Percentiles rank a stretch among this genome's conserved stretches.
phyloP scores from a whole-genome alignment of 2,888 invertebrate species.

The Liposcelis brunnea region DNA sequence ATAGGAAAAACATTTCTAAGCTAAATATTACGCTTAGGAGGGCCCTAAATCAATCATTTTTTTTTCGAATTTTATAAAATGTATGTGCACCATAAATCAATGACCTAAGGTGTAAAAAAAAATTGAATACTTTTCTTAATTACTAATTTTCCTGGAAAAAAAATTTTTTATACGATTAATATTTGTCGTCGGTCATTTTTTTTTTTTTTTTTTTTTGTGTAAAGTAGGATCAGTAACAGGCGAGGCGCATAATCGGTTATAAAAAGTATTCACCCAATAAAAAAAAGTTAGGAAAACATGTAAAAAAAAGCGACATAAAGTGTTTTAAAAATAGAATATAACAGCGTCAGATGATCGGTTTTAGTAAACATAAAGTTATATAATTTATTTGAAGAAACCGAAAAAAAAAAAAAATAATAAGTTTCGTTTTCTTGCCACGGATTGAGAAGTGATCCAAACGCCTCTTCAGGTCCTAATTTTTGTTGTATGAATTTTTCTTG shows the following conservation, averaged over 20 bases:
- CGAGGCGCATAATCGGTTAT: slow-evolving; percentile 1
- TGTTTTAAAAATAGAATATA: slow-evolving; percentile 1
- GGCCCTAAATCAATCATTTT: background rate
- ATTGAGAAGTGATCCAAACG: no score
- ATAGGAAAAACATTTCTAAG: background rate
- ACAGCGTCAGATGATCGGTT: background rate
- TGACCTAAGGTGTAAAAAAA: background rate
- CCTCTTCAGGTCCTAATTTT: no score
- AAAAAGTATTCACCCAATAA: slow-evolving; percentile 8
- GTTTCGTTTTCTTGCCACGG: background rate
- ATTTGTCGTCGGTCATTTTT: no score
- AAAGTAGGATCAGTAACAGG: no score
- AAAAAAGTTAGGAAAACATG: slow-evolving; percentile 9
- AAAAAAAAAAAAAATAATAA: slow-evolving; percentile 14
- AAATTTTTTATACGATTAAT: no score
- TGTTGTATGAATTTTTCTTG: no score
- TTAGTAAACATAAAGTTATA: no score
- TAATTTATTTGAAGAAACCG: slow-evolving; percentile 8
- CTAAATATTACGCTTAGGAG: background rate
- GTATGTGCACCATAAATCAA: no score
- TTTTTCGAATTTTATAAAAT: no score
- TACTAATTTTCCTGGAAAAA: no score
- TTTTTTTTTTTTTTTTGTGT: no score
- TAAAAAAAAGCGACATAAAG: slow-evolving; percentile 8
- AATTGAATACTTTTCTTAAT: no score